A percentile compares a stretch with the other conserved stretches of the same genome.
Conservation (phyloP, 2,888 invertebrate species). For the Sympetrum striolatum region DNA sequence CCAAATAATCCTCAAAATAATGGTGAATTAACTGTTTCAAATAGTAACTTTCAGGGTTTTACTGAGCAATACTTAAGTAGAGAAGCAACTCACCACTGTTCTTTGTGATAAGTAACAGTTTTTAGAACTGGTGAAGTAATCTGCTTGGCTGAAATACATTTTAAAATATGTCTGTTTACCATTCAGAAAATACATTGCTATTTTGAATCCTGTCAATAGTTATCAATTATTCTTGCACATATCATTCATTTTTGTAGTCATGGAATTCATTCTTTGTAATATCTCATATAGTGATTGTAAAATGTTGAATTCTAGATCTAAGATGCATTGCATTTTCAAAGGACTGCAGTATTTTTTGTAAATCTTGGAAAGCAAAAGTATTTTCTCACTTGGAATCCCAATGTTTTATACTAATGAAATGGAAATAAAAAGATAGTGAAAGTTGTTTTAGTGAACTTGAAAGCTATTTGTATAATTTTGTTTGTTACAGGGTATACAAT, state of each 20-base stretch:
- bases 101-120: not conserved
- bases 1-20: not conserved
- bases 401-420: conserved; percentile 7
- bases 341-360: conserved; percentile 41
- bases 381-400: conserved; percentile 36
- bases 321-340: conserved; percentile 18
- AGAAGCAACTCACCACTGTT: not conserved
- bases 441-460: conserved; percentile 32
- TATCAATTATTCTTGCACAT: conserved; percentile 12
- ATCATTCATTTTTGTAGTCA: conserved; percentile 25
- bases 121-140: not conserved
- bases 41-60: conserved; percentile 11
- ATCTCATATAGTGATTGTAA: not conserved
- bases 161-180: not conserved
- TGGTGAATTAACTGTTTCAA: not conserved
- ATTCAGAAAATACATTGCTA: not conserved
- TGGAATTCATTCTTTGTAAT: conserved; percentile 12
- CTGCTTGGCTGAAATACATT: conserved; percentile 14
- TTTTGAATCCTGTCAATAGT: conserved; percentile 7
- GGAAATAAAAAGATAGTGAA: not conserved
- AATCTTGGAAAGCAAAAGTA: conserved; percentile 19
- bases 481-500: conserved; percentile 27
- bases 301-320: conserved; percentile 33
- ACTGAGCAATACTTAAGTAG: conserved; percentile 12
- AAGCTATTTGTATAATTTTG: conserved; percentile 39